Base-by-base conservation (phyloP, 2,888 invertebrate species). In the Antheraea assamensis region DNA sequence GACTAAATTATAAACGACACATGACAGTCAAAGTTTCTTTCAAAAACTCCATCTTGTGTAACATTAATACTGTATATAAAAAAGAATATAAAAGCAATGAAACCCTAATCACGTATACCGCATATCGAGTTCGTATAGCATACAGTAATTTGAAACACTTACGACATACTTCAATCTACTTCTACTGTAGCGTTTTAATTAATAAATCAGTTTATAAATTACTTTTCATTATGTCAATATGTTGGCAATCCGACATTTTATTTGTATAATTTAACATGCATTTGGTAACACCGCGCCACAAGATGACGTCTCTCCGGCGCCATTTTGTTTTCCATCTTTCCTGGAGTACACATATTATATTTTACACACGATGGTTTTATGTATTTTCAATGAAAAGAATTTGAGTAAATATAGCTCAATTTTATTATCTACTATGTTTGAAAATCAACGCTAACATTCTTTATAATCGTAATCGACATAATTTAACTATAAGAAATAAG, bases 81-180 rank as follows among this genome's bases (percentile, higher is more conserved):
- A 58, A 64, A 17, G 3, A 27, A 17, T 2, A 64, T 30, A 30
- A 30, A 17, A 30, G 61, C 17, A 27, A 64, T 64, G 61, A 17
- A 64, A 64, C 30, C n/a, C 27, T 19, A 64, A 64, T 64, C 61
- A 64, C 17, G 17, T 30, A 64, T 27, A 30, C 21, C 27, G 27
- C 17, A 64, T 64, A 64, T 64, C 30, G 19, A 64, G 17, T 64
- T 64, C 61, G 1, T 64, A 30, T 30, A 58, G 7, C 10, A 64
- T 30, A 64, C 61, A 64, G 17, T 64, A 64, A 64, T 27, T 64
- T 30, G 61, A 64, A 30, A 64, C 30, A 64, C 61, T 64, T 64
- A 64, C 61, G 61, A 64, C 61, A 64, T 5, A 30, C 15, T 64
- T 30, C 30, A 64, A 30, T 64, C 27, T 64, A 64, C 1, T 64